Base-by-base conservation (phyloP, 1,140 invertebrate species). In the Drosophila repletoides region DNA sequence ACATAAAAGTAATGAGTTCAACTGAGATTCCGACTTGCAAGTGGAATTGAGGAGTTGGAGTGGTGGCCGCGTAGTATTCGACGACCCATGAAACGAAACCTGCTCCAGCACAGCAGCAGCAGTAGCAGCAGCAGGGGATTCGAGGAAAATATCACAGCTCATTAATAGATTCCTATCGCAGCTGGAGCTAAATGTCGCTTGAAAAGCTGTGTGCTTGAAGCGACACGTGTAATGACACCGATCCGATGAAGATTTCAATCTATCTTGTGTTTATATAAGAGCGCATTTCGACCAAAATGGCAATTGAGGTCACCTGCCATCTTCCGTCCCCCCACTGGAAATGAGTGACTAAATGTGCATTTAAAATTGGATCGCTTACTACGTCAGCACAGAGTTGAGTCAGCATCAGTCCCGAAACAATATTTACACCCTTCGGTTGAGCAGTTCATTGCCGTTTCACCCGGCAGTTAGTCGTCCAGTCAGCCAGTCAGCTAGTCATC, bases 1-100 rank as follows among this genome's bases (percentile, higher is more conserved):
- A 69, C 74, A 84, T 84, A 64, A 84, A 83, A 84, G 56, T 84
- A 84, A 83, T 83, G 79, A 59, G 79, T 77, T 83, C 74, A 84
- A 72, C 41, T 71, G 31, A 43, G 29, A 63, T 58, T 26, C 7
- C n/a, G n/a, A n/a, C n/a, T n/a, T n/a, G n/a, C n/a, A n/a, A n/a
- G n/a, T n/a, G n/a, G n/a, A n/a, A n/a, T n/a, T n/a, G n/a, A n/a
- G 5, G 3, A 41, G 3, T 5, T 56, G 28, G 10, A 41, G 15
- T 5, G 3, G 36, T 5, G 17, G 24, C n/a, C 12, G 2, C 17
- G 36, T 31, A 21, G 49, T 36, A 52, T 36, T 7, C 31, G 33
- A 17, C 59, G 38, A 53, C 21, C 55, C 74, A 72, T 60, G 38
- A 70, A 72, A 72, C 49, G 63, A 83, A 83, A 81, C 72, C 46